Percentiles rank a stretch among this genome's conserved stretches.
phyloP scores from a whole-genome alignment of 2,113 vertebrate species.

The Lasiurus borealis region DNA sequence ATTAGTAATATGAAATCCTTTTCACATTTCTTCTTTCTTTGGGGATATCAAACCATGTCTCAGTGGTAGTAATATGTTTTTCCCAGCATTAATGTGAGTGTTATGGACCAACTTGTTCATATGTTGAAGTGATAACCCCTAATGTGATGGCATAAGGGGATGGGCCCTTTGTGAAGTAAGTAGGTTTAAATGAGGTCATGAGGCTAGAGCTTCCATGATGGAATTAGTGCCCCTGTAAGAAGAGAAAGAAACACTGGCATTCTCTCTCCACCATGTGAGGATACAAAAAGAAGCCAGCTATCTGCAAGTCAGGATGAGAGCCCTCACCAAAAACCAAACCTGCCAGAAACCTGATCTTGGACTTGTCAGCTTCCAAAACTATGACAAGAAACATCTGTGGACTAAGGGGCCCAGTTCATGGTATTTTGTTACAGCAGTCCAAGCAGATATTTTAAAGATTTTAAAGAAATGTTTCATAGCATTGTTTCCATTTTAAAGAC shows the following conservation, averaged over 20 bases:
- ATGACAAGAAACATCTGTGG: background rate
- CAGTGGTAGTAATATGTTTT: background rate
- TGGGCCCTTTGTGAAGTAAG: background rate
- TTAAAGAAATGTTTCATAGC: background rate
- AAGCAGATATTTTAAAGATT: background rate
- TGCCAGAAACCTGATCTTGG: background rate
- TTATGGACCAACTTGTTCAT: background rate
- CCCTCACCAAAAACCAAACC: background rate
- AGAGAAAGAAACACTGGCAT: background rate
- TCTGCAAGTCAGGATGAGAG: background rate
- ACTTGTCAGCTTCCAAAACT: background rate
- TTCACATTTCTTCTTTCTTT: background rate
- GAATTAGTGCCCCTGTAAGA: background rate
- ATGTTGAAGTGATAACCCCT: background rate
- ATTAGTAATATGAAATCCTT: background rate
- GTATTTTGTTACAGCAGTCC: background rate
- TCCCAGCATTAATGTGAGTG: background rate
- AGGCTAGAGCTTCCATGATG: background rate
- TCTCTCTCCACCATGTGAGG: background rate
- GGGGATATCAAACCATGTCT: background rate
- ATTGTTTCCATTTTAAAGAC: background rate
- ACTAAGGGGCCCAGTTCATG: background rate
- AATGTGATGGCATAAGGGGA: too few species aligned
- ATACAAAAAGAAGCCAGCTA: background rate
- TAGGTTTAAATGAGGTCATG: background rate